Evolutionary conservation across 2,113 vertebrate species (phyloP).

Genomic region (Hystrix cristata): DNA sequence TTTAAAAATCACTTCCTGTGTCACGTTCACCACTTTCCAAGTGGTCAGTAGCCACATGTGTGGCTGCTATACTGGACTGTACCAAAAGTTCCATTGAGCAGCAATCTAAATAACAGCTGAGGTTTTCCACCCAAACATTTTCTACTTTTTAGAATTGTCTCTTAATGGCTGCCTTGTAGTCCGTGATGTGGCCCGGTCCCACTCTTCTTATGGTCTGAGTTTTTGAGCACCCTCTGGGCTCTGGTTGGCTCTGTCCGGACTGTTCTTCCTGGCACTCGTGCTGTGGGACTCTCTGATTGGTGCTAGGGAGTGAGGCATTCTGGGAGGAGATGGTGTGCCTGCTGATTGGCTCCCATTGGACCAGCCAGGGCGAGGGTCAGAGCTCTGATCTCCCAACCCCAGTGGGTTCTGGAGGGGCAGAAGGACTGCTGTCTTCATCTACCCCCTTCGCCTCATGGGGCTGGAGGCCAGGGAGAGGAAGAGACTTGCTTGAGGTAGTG

Average conservation of each 20-base stretch:
- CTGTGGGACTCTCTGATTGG: constrained; percentile 26
- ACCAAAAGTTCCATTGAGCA: background rate
- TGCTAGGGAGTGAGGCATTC: constrained; percentile 36
- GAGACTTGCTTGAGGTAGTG: background rate
- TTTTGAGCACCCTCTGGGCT: constrained; percentile 5
- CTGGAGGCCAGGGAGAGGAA: background rate
- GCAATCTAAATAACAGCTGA: background rate
- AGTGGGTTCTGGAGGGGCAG: background rate
- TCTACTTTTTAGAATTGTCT: background rate
- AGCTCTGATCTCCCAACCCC: background rate
- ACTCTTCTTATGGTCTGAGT: background rate
- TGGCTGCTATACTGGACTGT: background rate
- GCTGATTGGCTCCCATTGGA: constrained; percentile 37
- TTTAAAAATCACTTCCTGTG: constrained; percentile 7
- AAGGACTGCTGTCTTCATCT: background rate
- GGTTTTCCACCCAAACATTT: background rate
- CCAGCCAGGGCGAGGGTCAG: background rate
- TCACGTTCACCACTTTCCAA: background rate
- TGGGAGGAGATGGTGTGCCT: background rate
- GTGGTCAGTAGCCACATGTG: background rate
- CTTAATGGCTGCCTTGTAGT: background rate
- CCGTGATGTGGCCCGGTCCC: fast-evolving
- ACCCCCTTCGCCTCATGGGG: background rate
- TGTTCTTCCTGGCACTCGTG: background rate
- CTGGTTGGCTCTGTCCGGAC: background rate